phyloP scores from a whole-genome alignment of 2,888 invertebrate genomes.

The Drosophila trichaetosa region DNA sequence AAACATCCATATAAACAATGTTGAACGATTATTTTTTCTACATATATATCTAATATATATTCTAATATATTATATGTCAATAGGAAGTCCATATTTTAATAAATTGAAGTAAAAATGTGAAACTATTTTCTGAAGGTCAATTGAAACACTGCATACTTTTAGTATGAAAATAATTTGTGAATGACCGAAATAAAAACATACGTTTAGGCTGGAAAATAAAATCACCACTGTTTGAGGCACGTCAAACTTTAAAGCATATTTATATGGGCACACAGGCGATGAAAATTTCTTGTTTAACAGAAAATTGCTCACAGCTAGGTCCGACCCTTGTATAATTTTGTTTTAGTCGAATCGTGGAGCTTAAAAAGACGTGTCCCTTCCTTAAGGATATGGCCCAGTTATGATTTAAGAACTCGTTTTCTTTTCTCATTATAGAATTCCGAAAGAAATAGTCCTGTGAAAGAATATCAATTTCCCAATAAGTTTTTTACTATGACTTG shows the following conservation, averaged over 20 bases:
- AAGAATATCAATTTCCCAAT: background rate
- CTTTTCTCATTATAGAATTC: background rate
- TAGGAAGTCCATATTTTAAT: background rate
- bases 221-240: background rate
- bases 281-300: background rate
- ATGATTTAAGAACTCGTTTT: too few relatives aligned
- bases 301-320: background rate
- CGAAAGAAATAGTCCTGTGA: background rate
- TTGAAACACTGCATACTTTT: background rate
- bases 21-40: background rate
- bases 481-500: background rate
- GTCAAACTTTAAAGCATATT: background rate
- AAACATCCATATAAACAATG: background rate
- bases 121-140: background rate
- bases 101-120: background rate
- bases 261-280: background rate
- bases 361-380: background rate
- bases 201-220: background rate
- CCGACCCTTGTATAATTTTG: background rate
- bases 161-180: background rate
- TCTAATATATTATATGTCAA: too few relatives aligned
- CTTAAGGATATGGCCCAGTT: background rate
- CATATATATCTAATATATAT: too few relatives aligned
- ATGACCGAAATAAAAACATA: background rate
- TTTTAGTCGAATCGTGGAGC: background rate